phyloP scores from a whole-genome alignment of 1,140 invertebrate species.

The Belonocnema kinseyi region DNA sequence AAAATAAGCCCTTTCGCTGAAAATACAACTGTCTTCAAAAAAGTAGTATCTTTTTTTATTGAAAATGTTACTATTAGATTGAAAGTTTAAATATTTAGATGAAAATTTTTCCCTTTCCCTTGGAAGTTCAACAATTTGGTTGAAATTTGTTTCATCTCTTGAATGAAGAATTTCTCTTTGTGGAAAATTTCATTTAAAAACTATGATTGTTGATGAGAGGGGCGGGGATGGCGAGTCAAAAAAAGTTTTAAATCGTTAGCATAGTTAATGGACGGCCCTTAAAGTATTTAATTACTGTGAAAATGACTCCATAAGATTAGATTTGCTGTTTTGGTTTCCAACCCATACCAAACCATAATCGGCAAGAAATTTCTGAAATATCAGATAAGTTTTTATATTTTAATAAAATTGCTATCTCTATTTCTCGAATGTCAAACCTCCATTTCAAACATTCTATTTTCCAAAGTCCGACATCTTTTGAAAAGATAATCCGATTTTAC shows the following conservation, averaged over 20 bases:
- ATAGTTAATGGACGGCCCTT: background rate
- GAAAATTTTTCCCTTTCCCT: too few species aligned
- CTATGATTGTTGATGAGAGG: too few species aligned
- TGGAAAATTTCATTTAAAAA: too few species aligned
- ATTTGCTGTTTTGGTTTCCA: conserved; percentile 46
- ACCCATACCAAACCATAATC: conserved; percentile 69
- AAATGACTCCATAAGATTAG: conserved; percentile 31
- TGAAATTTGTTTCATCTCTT: too few species aligned
- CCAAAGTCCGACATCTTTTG: conserved; percentile 59
- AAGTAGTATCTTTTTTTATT: too few species aligned
- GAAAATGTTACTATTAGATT: too few species aligned
- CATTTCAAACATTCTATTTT: conserved; percentile 65
- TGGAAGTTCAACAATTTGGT: too few species aligned
- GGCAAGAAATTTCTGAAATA: conserved; percentile 62
- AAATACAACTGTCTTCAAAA: too few species aligned
- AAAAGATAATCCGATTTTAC: conserved; percentile 63
- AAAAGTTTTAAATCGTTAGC: conserved; percentile 30
- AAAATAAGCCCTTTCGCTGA: too few species aligned
- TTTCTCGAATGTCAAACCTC: conserved; percentile 58
- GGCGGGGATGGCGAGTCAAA: too few species aligned
- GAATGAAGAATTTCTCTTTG: too few species aligned
- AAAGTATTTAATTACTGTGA: conserved; percentile 49
- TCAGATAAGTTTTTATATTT: conserved; percentile 30
- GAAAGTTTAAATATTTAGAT: too few species aligned
- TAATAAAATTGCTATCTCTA: conserved; percentile 20